Evolutionary conservation across 1,140 invertebrate species (phyloP), one percentile per base, ranked within the genome.

Genomic region (Palaemon carinicauda): DNA sequence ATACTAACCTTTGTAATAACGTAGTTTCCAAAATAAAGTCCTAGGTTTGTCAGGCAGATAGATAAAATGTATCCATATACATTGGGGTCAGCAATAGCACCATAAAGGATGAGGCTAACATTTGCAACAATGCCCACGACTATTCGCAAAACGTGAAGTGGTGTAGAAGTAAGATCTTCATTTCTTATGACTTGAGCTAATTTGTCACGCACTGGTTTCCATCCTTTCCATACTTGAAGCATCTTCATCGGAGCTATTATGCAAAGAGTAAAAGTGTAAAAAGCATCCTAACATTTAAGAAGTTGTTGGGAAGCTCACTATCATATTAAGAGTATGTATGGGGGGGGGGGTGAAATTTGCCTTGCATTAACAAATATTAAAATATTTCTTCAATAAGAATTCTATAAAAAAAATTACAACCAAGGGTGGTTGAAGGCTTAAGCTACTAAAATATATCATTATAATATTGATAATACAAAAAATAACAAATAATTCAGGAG

Each of bases 11-110:
- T 86, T 17, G 73, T 69, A 1, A 86, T 41, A 7, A 86, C 31
- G 53, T 86, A 86, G 33, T 86, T 86, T 29, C 29, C n/a, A 69
- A 86, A 79, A 29, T 86, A 86, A 24, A 86, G 56, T 24, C 83
- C 60, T 56, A 69, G 69, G 75, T 86, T 86, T 56, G 65, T 21
- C 15, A 86, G 83, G 50, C 75, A 86, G 27, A 86, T 27, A 3
- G 79, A 31, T 12, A 86, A 77, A 50, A 86, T 71, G 51, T 52
- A 86, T 24, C n/a, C 31, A n/a, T 86, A 86, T 0, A 86, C 33
- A 73, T 86, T 79, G 21, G 83, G 83, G 60, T 86, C 83, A 0
- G 27, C 19, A 10, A 69, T 19, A n/a, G 5, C 50, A 29, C 83
- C 83, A 80, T 29, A 86, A 3, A 52, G 5, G 33, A 86, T 86